These are phyloP conservation scores for Coregonus ussuriensis DNA, from an alignment of 2,797 vertebrate genomes.

Conservation along the genomic window DNA sequence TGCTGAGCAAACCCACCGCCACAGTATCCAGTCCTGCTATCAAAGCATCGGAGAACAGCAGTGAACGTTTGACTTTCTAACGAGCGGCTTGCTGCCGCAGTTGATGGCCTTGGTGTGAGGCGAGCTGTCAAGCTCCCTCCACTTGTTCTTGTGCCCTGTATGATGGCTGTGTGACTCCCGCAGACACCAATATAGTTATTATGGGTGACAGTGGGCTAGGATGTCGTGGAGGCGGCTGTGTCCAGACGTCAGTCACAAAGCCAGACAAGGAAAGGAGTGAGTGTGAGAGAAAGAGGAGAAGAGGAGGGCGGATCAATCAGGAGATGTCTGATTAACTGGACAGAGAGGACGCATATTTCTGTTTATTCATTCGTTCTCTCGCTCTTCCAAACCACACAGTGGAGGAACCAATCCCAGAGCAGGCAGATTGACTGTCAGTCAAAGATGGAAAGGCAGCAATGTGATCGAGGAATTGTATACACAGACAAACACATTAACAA, in stretches of 20 bases:
- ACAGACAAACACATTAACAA: slow-evolving; percentile 76
- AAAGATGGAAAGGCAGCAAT: slow-evolving; percentile 30
- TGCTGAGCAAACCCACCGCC: background rate
- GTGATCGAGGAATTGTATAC: slow-evolving; percentile 52
- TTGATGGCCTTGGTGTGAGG: background rate
- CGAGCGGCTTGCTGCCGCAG: background rate
- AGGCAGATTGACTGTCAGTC: slow-evolving; percentile 80
- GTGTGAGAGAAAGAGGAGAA: slow-evolving; percentile 37
- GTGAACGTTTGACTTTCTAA: background rate
- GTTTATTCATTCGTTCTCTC: slow-evolving; percentile 9
- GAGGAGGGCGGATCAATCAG: slow-evolving; percentile 62
- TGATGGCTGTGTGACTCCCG: background rate
- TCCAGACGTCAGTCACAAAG: slow-evolving; percentile 41
- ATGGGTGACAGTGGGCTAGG: background rate
- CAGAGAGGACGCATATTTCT: slow-evolving; percentile 34
- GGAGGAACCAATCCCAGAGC: slow-evolving; percentile 47
- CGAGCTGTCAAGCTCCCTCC: slow-evolving; percentile 2
- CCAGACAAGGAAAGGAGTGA: slow-evolving; percentile 13
- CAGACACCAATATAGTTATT: background rate
- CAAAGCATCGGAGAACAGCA: background rate
- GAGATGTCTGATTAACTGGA: slow-evolving; percentile 66
- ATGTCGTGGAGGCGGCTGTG: slow-evolving; percentile 29
- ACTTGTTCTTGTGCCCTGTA: background rate
- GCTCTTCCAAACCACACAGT: slow-evolving; percentile 31
- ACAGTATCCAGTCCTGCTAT: background rate